These are phyloP conservation scores for Microctenopoma steveboyesi DNA, from an alignment of 2,797 vertebrate genomes.

Conservation along the genomic window DNA sequence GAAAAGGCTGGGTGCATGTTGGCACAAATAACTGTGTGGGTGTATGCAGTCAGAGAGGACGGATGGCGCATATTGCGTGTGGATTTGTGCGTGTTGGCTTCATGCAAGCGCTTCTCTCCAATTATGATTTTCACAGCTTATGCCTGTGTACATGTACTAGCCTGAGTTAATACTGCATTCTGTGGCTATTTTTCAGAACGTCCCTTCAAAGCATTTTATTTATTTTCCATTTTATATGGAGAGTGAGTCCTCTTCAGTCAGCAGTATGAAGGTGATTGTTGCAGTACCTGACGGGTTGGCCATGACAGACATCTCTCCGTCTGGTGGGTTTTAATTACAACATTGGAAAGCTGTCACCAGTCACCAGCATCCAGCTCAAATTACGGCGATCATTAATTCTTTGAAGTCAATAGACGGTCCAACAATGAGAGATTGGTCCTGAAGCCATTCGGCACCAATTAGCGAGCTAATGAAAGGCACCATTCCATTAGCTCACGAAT, in stretches of 20 bases:
- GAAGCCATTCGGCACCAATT: constrained; percentile 64
- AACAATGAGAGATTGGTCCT: constrained; percentile 40
- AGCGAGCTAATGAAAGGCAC: constrained; percentile 68
- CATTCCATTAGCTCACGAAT: constrained; percentile 60
- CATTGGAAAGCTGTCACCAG: constrained; percentile 67
- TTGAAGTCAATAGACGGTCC: constrained; percentile 56
- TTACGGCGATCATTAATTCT: constrained; percentile 73
- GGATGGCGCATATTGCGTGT: constrained; percentile 34
- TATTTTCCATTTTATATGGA: constrained; percentile 8
- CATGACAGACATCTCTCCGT: constrained; percentile 38
- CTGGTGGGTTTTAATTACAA: constrained; percentile 67
- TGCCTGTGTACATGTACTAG: constrained; percentile 31
- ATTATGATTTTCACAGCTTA: constrained; percentile 51
- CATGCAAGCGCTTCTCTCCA: constrained; percentile 18
- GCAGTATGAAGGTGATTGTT: constrained; percentile 14
- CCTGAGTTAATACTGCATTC: constrained; percentile 8
- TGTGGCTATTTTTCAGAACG: constrained; percentile 13
- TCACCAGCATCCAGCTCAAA: constrained; percentile 60
- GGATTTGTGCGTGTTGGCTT: constrained; percentile 31
- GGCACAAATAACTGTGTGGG: constrained; percentile 29
- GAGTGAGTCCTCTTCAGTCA: constrained; percentile 2
- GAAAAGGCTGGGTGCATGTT: constrained; percentile 48
- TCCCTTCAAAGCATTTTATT: constrained; percentile 12
- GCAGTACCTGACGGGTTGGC: constrained; percentile 26
- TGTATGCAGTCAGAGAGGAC: background rate